A percentile compares a stretch with the other conserved stretches of the same genome.
phyloP scores from a whole-genome alignment of 1,140 invertebrate genomes.

The Hylaeus volcanicus region DNA sequence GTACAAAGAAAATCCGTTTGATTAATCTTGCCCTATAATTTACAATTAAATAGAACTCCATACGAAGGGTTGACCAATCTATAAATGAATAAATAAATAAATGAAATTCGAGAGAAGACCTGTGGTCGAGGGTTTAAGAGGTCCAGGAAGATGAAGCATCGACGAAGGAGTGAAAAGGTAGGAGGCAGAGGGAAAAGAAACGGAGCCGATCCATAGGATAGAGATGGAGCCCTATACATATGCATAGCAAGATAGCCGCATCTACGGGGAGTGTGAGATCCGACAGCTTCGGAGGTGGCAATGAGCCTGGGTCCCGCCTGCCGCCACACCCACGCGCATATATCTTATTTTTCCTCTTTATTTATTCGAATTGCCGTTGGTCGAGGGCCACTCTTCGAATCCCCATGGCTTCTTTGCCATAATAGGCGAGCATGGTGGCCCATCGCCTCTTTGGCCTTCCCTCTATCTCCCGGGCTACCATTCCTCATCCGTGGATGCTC shows the following conservation, averaged over 20 bases:
- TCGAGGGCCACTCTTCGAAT: slow-evolving; percentile 70
- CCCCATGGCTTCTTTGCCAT: slow-evolving; percentile 70
- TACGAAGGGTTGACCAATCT: too few relatives aligned
- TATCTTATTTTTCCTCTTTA: slow-evolving; percentile 77
- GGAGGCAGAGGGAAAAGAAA: neutral
- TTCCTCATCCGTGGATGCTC: slow-evolving; percentile 60
- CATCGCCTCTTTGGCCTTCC: slow-evolving; percentile 58
- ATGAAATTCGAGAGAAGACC: too few relatives aligned
- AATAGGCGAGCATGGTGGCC: slow-evolving; percentile 76
- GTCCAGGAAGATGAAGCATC: neutral
- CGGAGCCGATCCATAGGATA: slow-evolving; percentile 8
- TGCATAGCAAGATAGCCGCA: slow-evolving; percentile 53
- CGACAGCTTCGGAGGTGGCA: slow-evolving; percentile 77
- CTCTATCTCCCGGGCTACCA: slow-evolving; percentile 59
- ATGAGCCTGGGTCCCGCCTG: slow-evolving; percentile 75
- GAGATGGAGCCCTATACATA: slow-evolving; percentile 32
- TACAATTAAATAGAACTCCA: too few relatives aligned
- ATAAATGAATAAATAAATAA: too few relatives aligned
- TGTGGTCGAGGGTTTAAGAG: slow-evolving; percentile 27
- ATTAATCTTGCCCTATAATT: too few relatives aligned
- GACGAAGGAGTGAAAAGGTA: neutral
- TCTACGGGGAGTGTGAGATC: slow-evolving; percentile 72
- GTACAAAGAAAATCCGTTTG: too few relatives aligned
- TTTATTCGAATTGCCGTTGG: slow-evolving; percentile 77
- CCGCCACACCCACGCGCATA: slow-evolving; percentile 76